A percentile compares a stretch with the other conserved stretches of the same genome.
These are phyloP conservation scores for Gastrophysa polygoni DNA, from an alignment of 2,888 invertebrate species.

Conservation along the genomic window DNA sequence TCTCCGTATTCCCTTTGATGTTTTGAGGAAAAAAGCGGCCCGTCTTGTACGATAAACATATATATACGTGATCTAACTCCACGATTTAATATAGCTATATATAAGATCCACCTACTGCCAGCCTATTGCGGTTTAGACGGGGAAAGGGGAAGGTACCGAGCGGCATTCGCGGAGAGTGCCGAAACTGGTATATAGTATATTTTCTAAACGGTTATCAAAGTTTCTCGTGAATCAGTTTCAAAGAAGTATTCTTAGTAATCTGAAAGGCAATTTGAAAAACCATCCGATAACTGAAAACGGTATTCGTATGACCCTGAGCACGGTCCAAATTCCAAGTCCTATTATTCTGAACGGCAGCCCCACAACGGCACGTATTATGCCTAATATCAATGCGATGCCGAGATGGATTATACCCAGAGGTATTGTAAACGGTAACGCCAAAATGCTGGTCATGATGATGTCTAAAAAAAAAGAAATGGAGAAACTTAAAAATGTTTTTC, in stretches of 20 bases:
- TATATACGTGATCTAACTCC: too few relatives aligned
- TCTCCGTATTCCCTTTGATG: too few relatives aligned
- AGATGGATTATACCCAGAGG: neutral
- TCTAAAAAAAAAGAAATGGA: neutral
- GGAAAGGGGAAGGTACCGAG: too few relatives aligned
- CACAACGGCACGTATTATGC: neutral
- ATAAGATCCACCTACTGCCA: too few relatives aligned
- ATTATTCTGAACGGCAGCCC: neutral
- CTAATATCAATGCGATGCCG: neutral
- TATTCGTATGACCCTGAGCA: neutral
- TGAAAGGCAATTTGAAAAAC: neutral
- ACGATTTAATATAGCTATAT: too few relatives aligned
- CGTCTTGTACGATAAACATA: too few relatives aligned
- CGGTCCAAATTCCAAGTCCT: neutral
- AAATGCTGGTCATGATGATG: neutral
- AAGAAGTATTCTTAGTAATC: neutral
- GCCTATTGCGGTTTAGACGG: too few relatives aligned
- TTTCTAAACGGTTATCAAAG: too few relatives aligned
- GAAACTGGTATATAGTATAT: too few relatives aligned
- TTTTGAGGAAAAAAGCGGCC: too few relatives aligned
- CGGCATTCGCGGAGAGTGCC: too few relatives aligned
- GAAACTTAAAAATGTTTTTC: too few relatives aligned
- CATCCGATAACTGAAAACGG: constrained; percentile 4
- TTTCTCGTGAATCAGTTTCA: neutral
- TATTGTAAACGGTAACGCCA: neutral